These are phyloP conservation scores for Rhamnusium bicolor DNA, from an alignment of 2,888 invertebrate genomes.

Conservation along the genomic window DNA sequence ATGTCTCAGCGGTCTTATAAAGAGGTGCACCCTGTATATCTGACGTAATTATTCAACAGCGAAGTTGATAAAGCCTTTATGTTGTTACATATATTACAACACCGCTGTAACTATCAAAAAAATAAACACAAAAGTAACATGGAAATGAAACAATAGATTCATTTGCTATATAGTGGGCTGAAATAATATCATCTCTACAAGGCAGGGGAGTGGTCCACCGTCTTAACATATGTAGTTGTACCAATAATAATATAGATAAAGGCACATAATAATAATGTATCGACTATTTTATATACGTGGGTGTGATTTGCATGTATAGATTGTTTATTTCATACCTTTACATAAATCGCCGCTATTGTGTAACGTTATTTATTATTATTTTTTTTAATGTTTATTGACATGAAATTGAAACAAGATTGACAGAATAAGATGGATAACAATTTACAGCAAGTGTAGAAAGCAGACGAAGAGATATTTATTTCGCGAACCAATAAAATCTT, in stretches of 20 bases:
- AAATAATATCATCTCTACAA: slow-evolving; percentile 66
- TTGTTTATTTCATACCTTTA: slow-evolving; percentile 47
- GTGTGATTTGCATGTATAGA: slow-evolving; percentile 67
- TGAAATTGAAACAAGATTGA: slow-evolving; percentile 8
- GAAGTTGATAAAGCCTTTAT: slow-evolving; percentile 35
- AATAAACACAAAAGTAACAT: slow-evolving; percentile 40
- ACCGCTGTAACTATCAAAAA: slow-evolving; percentile 37
- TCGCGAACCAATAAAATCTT: too few relatives aligned
- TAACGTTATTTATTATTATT: slow-evolving; percentile 41
- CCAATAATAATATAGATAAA: slow-evolving; percentile 69
- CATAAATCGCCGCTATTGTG: slow-evolving; percentile 49
- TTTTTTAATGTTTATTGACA: slow-evolving; percentile 32
- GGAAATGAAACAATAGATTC: slow-evolving; percentile 57
- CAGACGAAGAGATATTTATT: not conserved
- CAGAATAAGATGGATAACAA: not conserved
- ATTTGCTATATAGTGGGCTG: slow-evolving; percentile 62
- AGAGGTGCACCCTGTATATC: not conserved
- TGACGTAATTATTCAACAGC: slow-evolving; percentile 30
- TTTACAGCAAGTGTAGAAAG: not conserved
- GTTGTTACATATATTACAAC: slow-evolving; percentile 43
- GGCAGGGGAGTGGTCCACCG: slow-evolving; percentile 64
- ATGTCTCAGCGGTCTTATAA: too few relatives aligned
- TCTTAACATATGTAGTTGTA: slow-evolving; percentile 67
- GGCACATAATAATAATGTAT: slow-evolving; percentile 68
- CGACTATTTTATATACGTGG: slow-evolving; percentile 65